Evolutionary conservation across 1,140 invertebrate species (phyloP).

Genomic region (Pissodes strobi): DNA sequence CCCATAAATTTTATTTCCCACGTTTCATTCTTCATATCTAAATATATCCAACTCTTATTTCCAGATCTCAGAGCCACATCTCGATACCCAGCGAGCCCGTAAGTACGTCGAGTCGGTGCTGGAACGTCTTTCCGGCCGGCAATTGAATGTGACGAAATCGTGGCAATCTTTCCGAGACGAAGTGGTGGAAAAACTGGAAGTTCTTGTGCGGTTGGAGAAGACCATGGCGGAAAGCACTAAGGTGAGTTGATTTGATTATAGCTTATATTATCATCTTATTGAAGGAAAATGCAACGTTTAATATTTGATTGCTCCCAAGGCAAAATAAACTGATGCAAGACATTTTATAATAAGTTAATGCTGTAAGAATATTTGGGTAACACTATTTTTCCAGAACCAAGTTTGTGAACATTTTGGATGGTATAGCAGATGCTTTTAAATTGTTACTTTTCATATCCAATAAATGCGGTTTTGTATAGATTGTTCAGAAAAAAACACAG

Average conservation of each 20-base stretch:
- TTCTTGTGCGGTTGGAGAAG: slow-evolving; percentile 68
- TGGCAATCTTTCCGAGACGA: slow-evolving; percentile 72
- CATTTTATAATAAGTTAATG: too few relatives aligned
- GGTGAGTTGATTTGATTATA: slow-evolving; percentile 58
- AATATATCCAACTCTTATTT: slow-evolving; percentile 41
- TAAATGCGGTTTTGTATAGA: too few relatives aligned
- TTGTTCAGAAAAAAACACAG: too few relatives aligned
- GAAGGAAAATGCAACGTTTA: neutral
- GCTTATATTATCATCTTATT: neutral
- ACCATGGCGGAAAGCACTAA: slow-evolving; percentile 75
- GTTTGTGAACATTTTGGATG: too few relatives aligned
- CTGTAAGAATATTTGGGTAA: too few relatives aligned
- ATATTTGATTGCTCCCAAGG: too few relatives aligned
- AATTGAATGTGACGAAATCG: slow-evolving; percentile 67
- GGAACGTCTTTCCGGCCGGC: slow-evolving; percentile 70
- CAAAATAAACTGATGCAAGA: too few relatives aligned
- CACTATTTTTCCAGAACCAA: too few relatives aligned
- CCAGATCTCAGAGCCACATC: slow-evolving; percentile 74
- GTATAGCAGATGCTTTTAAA: too few relatives aligned
- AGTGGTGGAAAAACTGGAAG: slow-evolving; percentile 68
- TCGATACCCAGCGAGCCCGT: slow-evolving; percentile 72
- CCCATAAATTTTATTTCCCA: slow-evolving; percentile 23
- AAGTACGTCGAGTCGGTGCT: slow-evolving; percentile 72
- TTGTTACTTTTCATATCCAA: too few relatives aligned
- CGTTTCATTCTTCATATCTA: slow-evolving; percentile 22